A percentile compares a stretch with the other conserved stretches of the same genome.
Conservation (phyloP, 2,113 vertebrate species). For the Lethenteron camtschaticum region DNA sequence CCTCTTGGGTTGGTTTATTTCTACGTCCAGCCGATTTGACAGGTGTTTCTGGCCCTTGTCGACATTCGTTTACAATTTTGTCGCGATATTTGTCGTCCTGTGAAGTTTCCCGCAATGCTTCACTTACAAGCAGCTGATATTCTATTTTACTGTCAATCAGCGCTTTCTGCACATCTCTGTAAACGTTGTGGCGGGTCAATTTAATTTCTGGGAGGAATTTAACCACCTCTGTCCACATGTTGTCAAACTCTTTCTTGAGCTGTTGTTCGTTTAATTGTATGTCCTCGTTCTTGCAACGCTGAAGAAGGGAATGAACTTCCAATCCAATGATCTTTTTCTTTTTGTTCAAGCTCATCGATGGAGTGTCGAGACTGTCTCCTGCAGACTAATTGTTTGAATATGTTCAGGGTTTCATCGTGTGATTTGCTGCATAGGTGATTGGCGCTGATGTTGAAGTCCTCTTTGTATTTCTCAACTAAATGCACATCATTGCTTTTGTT, state of each 20-base stretch:
- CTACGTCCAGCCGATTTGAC: neutral
- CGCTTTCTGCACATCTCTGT: neutral
- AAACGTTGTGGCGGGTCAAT: no score
- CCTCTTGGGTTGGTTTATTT: neutral
- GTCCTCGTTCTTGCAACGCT: conserved; percentile 7
- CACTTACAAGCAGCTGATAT: neutral
- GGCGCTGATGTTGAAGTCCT: conserved; percentile 5
- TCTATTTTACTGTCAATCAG: neutral
- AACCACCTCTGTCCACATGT: conserved; percentile 6
- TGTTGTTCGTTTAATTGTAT: neutral
- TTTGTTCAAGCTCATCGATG: neutral
- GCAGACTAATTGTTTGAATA: neutral
- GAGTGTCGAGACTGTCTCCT: neutral
- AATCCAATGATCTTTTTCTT: conserved; percentile 7
- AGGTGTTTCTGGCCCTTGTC: no score
- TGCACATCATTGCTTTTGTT: neutral
- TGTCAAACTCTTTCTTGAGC: neutral
- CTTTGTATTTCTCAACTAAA: conserved; percentile 8
- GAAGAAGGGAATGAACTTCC: conserved; percentile 7
- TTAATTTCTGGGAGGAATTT: neutral
- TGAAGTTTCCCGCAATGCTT: neutral
- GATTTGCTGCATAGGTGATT: neutral
- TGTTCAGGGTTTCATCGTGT: neutral
- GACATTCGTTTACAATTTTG: neutral
- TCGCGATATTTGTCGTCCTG: neutral